Base-by-base conservation (phyloP, 1,140 invertebrate genomes). In the Cheumatopsyche charites region DNA sequence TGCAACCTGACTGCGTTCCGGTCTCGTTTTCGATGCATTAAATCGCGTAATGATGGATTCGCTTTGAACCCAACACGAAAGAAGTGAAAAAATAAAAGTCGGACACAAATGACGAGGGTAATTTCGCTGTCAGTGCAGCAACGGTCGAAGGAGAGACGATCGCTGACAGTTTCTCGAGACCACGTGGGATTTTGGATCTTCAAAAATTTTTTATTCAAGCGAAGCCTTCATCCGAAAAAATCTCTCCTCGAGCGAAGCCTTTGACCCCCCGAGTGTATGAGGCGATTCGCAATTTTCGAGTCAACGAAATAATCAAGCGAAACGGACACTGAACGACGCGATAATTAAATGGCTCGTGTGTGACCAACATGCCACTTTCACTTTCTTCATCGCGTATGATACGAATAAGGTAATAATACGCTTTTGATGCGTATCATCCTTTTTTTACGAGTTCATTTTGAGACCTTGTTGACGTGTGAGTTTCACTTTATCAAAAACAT, bases 31-130 rank as follows among this genome's bases (percentile, higher is more conserved):
- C 58, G 23, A 62, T 23, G 23, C 58, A n/a, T 45, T 45, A 45
- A 42, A 45, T n/a, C 43, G 43, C 43, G 15, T 52, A 52, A 52
- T 52, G 47, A 52, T 17, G n/a, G 19, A 13, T 52, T 52, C 47
- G 15, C n/a, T 17, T 52, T 7, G 15, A 17, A 13, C 47, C n/a
- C 19, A 52, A 52, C 13, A 52, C 19, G 15, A 17, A 52, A 17
- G n/a, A 52, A 52, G 19, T 9, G 12, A 47, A 47, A 42, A 47
- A n/a, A 47, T 47, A 47, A 47, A 47, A 47, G 2, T 47, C 11
- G 43, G 47, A 21, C 19, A 49, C 47, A 58, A 26, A n/a, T 63
- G 62, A 63, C 62, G 62, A 41, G 62, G 62, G 62, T 63, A 45
- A 41, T 45, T 45, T 63, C 29, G 62, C 62, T 63, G 62, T 63